Conservation (phyloP, 2,113 vertebrate genomes). For the Gavia stellata region DNA sequence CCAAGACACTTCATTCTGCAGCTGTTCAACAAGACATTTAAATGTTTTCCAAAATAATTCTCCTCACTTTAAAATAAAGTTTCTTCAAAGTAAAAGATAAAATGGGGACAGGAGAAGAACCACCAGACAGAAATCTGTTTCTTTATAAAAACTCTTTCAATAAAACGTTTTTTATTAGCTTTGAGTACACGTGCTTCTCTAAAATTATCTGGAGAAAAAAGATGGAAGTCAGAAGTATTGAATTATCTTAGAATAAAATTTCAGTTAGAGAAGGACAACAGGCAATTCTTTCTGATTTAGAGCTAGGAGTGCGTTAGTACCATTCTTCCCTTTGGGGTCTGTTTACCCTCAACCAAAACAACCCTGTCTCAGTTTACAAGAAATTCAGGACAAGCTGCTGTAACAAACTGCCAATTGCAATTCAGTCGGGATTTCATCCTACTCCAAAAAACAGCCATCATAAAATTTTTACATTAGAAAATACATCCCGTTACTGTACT, state of each 20-base stretch:
- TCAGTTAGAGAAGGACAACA: background rate
- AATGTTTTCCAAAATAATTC: background rate
- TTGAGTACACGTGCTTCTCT: background rate
- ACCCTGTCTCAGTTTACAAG: background rate
- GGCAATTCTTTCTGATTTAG: conserved; percentile 14
- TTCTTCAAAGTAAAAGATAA: background rate
- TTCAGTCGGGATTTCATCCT: background rate
- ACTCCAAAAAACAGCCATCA: conserved; percentile 8
- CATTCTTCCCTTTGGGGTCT: conserved; percentile 12
- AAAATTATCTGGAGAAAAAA: background rate
- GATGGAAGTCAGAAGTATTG: background rate
- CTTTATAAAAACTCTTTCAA: background rate
- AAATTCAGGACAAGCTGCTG: background rate
- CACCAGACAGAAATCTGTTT: background rate
- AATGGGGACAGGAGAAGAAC: background rate
- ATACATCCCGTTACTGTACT: conserved; percentile 28
- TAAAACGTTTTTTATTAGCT: background rate
- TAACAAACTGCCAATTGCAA: conserved; percentile 48
- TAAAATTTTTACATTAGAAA: conserved; percentile 44
- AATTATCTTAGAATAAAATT: conserved; percentile 13
- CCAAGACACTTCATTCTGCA: background rate
- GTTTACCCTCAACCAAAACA: conserved; percentile 33
- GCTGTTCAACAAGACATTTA: background rate
- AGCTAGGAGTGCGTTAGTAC: background rate
- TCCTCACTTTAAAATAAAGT: background rate